Evolutionary conservation across 2,888 invertebrate species (phyloP), one percentile per base, ranked within the genome.

Genomic region (Eudemis profundana): DNA sequence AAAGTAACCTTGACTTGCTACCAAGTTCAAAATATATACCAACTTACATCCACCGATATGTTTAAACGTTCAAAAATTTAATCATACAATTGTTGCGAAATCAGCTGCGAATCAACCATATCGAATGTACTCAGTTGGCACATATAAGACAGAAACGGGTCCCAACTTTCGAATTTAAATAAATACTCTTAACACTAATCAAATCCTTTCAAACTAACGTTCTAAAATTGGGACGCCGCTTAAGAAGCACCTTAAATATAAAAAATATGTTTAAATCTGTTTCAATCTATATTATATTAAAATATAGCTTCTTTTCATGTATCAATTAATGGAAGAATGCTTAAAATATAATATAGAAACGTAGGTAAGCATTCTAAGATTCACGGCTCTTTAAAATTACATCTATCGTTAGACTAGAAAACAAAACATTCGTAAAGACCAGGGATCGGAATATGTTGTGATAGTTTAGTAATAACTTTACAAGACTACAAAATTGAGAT

Each of bases 331-430:
- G 86, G 85, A 89, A 90, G 86, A 86, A 85, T 83, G 82, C 83
- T 82, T 85, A 87, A 81, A 84, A 77, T 80, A 81, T 74, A 83
- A 79, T 83, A n/a, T n/a, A n/a, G 77, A 84, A 77, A 75, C 76
- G 78, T 75, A 73, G 68, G 77, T 74, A 74, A 78, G 73, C 68
- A 70, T 75, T 71, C 69, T 69, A 71, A 72, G 68, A 73, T 74
- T 75, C 70, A 73, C 74, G 72, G 73, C 71, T 21, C 12, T 71
- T 60, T 69, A 64, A 66, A 72, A 78, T 77, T 83, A 85, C 74
- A 82, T 74, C 86, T 87, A 89, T 83, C 76, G 81, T 85, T 87
- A 90, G 90, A 91, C 90, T 91, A 91, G 90, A 90, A 84, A 86
- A 82, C 75, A 89, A 87, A 86, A 85, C 83, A 79, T 85, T 82